Conservation (phyloP, 2,888 invertebrate species). For the Folsomia manolachei region DNA sequence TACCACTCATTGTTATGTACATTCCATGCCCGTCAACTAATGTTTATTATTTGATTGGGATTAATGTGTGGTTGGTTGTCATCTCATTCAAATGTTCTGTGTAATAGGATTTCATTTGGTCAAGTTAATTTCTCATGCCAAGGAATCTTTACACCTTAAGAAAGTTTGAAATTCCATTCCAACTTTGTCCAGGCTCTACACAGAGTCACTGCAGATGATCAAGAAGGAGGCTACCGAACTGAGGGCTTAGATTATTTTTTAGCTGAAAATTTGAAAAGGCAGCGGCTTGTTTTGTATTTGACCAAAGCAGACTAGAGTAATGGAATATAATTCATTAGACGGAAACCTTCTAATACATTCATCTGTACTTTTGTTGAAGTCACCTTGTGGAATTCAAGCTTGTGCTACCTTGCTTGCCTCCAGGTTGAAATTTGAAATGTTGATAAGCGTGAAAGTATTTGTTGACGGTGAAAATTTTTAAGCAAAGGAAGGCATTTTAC, state of each 20-base stretch:
- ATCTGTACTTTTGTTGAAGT: not conserved
- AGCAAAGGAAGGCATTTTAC: not conserved
- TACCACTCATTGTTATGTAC: not conserved
- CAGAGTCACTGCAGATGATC: not conserved
- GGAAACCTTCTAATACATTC: no score
- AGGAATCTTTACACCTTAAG: not conserved
- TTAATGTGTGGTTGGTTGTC: not conserved
- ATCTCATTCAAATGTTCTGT: not conserved
- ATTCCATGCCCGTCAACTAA: not conserved
- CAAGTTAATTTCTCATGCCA: not conserved
- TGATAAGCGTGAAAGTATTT: not conserved
- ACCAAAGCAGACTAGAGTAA: not conserved
- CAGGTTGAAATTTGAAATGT: not conserved
- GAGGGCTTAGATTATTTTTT: not conserved
- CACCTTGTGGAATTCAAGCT: not conserved
- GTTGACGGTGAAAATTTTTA: not conserved
- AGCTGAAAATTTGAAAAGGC: not conserved
- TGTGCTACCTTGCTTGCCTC: not conserved
- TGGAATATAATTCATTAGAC: no score
- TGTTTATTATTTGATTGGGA: not conserved
- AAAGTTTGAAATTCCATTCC: not conserved
- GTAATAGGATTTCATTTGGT: no score
- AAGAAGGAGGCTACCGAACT: not conserved
- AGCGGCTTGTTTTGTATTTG: not conserved
- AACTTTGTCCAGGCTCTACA: not conserved